Conservation (phyloP, 2,888 invertebrate genomes). For the Chymomyza fuscimana region DNA sequence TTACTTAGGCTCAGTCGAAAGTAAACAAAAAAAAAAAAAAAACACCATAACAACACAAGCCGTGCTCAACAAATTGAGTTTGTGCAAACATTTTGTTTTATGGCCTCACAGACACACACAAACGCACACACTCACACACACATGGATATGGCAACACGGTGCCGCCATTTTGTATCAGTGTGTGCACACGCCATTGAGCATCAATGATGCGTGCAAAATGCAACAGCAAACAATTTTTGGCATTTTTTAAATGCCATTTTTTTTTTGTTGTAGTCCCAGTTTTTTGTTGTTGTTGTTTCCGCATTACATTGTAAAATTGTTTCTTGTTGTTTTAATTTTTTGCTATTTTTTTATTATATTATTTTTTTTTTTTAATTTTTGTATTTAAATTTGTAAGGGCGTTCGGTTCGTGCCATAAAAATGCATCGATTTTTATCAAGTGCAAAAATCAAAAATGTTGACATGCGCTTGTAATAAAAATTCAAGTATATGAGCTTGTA, state of each 20-base stretch:
- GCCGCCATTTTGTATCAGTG: constrained; percentile 74
- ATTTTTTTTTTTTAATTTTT: constrained; percentile 8
- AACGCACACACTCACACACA: constrained; percentile 20
- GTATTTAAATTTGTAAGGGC: constrained; percentile 25
- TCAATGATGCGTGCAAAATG: constrained; percentile 77
- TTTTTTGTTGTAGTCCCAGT: constrained; percentile 7
- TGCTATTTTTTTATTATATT: constrained; percentile 12
- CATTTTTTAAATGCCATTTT: constrained; percentile 9
- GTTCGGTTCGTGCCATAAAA: constrained; percentile 41
- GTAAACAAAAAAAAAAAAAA: constrained; percentile 51
- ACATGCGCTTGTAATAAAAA: constrained; percentile 51
- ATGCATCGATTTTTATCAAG: constrained; percentile 61
- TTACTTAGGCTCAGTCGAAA: constrained; percentile 53
- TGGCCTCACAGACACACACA: constrained; percentile 33
- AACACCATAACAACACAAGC: constrained; percentile 40
- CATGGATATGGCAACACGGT: constrained; percentile 18
- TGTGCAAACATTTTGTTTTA: constrained; percentile 57
- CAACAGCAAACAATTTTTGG: constrained; percentile 66
- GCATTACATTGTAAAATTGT: constrained; percentile 50
- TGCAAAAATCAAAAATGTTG: constrained; percentile 65
- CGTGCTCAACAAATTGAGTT: constrained; percentile 31
- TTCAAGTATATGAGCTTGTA: constrained; percentile 26
- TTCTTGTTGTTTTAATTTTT: constrained; percentile 43
- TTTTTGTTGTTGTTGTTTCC: constrained; percentile 39
- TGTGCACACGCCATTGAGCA: constrained; percentile 76